These are phyloP conservation scores for Pelecanoides urinatrix DNA, from an alignment of 2,113 vertebrate genomes.

Conservation along the genomic window DNA sequence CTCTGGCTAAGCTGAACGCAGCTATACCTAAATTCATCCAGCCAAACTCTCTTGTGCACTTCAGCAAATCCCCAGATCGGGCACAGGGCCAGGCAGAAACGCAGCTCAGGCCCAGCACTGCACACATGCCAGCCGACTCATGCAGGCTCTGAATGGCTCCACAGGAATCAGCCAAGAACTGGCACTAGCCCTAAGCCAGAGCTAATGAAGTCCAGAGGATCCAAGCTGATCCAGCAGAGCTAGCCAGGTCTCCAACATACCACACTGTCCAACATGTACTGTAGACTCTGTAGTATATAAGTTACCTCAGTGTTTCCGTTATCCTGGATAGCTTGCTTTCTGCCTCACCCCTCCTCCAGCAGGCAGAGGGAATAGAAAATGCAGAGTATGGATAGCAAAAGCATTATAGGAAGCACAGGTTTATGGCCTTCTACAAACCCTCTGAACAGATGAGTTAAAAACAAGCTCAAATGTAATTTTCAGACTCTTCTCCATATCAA, in stretches of 20 bases:
- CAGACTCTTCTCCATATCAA: not conserved
- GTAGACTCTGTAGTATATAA: too few species aligned
- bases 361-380: not conserved
- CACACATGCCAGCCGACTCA: not conserved
- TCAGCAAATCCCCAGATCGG: not conserved
- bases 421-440: not conserved
- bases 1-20: not conserved
- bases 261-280: not conserved
- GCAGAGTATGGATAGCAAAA: not conserved
- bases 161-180: not conserved
- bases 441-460: not conserved
- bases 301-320: not conserved
- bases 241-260: not conserved
- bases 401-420: not conserved
- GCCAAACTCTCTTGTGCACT: not conserved
- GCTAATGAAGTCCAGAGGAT: not conserved
- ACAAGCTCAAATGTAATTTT: not conserved
- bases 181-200: not conserved
- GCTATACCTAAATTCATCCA: not conserved
- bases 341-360: not conserved
- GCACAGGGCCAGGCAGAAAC: not conserved
- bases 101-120: not conserved
- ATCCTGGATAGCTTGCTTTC: not conserved
- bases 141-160: not conserved
- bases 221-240: not conserved